Percentiles rank a stretch among this genome's conserved stretches.
Evolutionary conservation across 2,113 vertebrate species (phyloP).

Genomic region (Isurus oxyrinchus): DNA sequence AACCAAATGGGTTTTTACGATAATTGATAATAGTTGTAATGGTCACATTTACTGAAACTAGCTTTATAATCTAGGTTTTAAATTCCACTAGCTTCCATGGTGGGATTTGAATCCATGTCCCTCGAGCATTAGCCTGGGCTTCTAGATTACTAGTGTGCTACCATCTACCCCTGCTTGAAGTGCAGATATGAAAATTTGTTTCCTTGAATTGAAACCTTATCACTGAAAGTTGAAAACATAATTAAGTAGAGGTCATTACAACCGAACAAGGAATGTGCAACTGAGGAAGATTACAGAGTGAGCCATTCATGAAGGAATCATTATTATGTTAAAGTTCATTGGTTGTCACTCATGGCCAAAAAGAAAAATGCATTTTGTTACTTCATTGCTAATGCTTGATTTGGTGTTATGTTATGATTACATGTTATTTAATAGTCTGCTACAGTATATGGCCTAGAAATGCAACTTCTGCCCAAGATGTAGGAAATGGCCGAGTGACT

Average conservation of each 20-base stretch:
- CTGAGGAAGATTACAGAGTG: not conserved
- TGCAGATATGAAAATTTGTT: not conserved
- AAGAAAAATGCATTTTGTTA: not conserved
- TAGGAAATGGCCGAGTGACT: not conserved
- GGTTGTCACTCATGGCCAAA: not conserved
- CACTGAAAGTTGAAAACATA: not conserved
- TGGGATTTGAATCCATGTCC: too few relatives aligned
- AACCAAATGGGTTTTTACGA: too few relatives aligned
- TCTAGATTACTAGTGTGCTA: too few relatives aligned
- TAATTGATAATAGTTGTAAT: too few relatives aligned
- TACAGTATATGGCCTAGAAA: not conserved
- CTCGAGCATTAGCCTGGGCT: too few relatives aligned
- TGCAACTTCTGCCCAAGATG: not conserved
- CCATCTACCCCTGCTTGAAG: not conserved
- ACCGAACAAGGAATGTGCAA: constrained; percentile 7
- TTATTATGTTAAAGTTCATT: not conserved
- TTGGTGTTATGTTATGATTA: not conserved
- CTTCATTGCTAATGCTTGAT: not conserved
- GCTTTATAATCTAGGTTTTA: too few relatives aligned
- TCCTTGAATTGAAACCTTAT: not conserved
- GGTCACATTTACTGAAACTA: too few relatives aligned
- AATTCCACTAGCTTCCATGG: too few relatives aligned
- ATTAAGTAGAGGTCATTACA: not conserved
- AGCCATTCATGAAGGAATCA: not conserved
- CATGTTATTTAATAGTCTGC: not conserved